phyloP scores from a whole-genome alignment of 1,140 invertebrate genomes.

The Dolichoris vasculosae region DNA sequence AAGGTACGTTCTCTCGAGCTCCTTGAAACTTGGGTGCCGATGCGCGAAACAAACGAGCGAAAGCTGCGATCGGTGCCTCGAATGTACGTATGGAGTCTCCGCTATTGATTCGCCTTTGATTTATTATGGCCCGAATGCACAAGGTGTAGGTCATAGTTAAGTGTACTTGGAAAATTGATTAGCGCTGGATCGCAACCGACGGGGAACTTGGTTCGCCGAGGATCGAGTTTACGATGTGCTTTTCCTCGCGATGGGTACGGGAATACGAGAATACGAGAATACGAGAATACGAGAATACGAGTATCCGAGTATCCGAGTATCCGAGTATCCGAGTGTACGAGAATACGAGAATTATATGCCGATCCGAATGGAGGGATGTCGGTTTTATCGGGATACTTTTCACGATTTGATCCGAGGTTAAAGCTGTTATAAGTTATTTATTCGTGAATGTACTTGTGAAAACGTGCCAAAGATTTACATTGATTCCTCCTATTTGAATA shows the following conservation, averaged over 20 bases:
- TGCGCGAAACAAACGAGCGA: not conserved
- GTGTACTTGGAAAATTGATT: conserved; percentile 32
- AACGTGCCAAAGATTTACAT: too few relatives aligned
- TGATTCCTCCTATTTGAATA: too few relatives aligned
- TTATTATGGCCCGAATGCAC: conserved; percentile 20
- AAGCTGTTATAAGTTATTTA: too few relatives aligned
- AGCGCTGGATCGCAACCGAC: not conserved
- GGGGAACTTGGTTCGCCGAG: not conserved
- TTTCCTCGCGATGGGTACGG: not conserved
- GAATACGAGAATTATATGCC: too few relatives aligned
- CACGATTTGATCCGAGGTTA: too few relatives aligned
- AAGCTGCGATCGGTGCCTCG: not conserved
- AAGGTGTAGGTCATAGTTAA: conserved; percentile 39
- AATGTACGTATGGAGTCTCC: not conserved
- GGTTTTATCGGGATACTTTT: too few relatives aligned
- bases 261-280: too few relatives aligned
- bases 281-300: too few relatives aligned
- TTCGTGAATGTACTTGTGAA: too few relatives aligned
- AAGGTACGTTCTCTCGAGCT: not conserved
- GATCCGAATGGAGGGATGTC: too few relatives aligned
- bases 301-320: too few relatives aligned
- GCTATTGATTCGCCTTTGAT: conserved; percentile 25
- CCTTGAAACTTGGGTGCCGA: not conserved
- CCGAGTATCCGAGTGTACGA: too few relatives aligned
- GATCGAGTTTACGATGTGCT: not conserved